Evolutionary conservation across 1,140 invertebrate species (phyloP).

Genomic region (Tribolium madens): DNA sequence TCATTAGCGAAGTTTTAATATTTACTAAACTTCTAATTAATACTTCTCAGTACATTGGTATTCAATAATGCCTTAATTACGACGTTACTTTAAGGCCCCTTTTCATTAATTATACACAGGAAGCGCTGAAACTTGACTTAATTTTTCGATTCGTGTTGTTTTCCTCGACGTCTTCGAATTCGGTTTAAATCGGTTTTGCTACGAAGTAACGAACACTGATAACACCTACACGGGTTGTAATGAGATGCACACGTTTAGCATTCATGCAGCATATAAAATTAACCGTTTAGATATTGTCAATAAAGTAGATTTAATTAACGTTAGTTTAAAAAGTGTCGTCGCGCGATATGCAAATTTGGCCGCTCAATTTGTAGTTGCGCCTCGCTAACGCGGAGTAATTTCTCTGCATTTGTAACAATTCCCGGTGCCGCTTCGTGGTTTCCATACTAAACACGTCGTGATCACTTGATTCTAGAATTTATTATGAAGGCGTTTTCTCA

Average conservation of each 20-base stretch:
- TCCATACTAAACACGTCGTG: conserved; percentile 52
- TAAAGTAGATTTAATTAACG: conserved; percentile 50
- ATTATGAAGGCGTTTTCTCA: conserved; percentile 44
- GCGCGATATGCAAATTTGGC: conserved; percentile 47
- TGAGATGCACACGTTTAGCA: conserved; percentile 39
- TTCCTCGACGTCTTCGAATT: background rate
- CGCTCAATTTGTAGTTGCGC: conserved; percentile 42
- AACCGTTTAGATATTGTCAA: conserved; percentile 52
- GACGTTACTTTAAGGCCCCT: conserved; percentile 41
- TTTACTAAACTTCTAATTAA: conserved; percentile 65
- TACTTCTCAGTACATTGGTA: conserved; percentile 59
- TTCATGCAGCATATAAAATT: conserved; percentile 48
- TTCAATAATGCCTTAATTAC: conserved; percentile 56
- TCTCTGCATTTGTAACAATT: conserved; percentile 48
- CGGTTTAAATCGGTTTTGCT: background rate
- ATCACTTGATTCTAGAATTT: conserved; percentile 49
- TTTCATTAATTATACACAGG: conserved; percentile 40
- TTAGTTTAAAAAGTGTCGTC: conserved; percentile 45
- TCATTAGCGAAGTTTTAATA: conserved; percentile 64
- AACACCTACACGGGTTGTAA: background rate
- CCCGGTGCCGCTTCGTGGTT: conserved; percentile 46
- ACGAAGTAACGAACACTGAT: background rate
- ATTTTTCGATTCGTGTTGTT: conserved; percentile 38
- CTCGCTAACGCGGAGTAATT: conserved; percentile 43
- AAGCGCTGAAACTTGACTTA: conserved; percentile 41